phyloP scores from a whole-genome alignment of 1,140 invertebrate genomes.

The Chelonus insularis region DNA sequence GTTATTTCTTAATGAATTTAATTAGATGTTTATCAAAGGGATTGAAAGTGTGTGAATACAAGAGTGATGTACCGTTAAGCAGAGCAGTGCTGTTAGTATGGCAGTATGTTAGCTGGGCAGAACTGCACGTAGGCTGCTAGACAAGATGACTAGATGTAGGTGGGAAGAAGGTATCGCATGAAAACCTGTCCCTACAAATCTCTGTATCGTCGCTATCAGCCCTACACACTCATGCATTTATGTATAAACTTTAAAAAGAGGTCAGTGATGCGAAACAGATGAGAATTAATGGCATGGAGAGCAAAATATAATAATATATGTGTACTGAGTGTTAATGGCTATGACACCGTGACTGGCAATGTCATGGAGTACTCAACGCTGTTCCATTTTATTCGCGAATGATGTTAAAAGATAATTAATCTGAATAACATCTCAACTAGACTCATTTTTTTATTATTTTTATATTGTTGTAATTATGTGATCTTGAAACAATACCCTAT shows the following conservation, averaged over 20 bases:
- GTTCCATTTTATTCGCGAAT: slow-evolving; percentile 9
- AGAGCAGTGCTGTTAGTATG: slow-evolving; percentile 37
- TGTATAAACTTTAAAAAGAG: background rate
- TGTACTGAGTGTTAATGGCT: slow-evolving; percentile 17
- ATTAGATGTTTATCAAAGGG: background rate
- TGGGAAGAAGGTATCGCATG: slow-evolving; percentile 32
- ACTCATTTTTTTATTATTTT: slow-evolving; percentile 23
- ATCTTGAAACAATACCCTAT: background rate
- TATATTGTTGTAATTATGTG: too few relatives aligned
- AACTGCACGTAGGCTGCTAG: slow-evolving; percentile 42
- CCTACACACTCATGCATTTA: slow-evolving; percentile 8
- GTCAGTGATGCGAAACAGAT: slow-evolving; percentile 24
- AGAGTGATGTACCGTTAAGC: slow-evolving; percentile 45
- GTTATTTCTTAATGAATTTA: too few relatives aligned
- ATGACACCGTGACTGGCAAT: slow-evolving; percentile 29
- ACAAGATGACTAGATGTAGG: slow-evolving; percentile 27
- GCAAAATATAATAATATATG: slow-evolving; percentile 3
- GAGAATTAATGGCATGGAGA: slow-evolving; percentile 28
- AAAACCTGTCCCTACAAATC: slow-evolving; percentile 46
- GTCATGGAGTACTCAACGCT: slow-evolving; percentile 12
- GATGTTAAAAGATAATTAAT: slow-evolving; percentile 49
- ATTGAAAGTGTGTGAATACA: background rate
- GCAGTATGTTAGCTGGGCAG: slow-evolving; percentile 51
- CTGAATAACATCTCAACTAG: slow-evolving; percentile 40
- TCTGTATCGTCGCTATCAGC: slow-evolving; percentile 23